Evolutionary conservation across 2,113 vertebrate species (phyloP), one percentile per base, ranked within the genome.

Genomic region (Hoplias malabaricus): DNA sequence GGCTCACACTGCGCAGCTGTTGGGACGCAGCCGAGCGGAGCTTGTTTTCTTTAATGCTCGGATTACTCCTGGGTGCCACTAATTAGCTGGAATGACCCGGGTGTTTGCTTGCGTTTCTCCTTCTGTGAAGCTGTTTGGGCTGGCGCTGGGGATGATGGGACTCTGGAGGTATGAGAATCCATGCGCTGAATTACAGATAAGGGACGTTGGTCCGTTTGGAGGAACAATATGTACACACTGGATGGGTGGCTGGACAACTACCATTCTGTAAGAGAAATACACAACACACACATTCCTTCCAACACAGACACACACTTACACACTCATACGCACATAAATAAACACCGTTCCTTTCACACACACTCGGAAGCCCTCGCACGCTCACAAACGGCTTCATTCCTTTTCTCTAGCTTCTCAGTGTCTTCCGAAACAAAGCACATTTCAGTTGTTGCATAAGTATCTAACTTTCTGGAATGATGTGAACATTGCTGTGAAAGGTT

Each of bases 101-200:
- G 11, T 29, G 33, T 63, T 63, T 63, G 59, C 59, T 63, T 63
- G 59, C 31, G n/a, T 63, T 63, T 33, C 31, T 34, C 3, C 59
- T 21, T 36, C 16, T 36, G 59, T 63, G 59, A 63, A 63, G 21
- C 59, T 63, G 59, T 63, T 63, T 63, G 59, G 59, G 59, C 59
- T 63, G 31, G 57, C 34, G 19, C 31, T 9, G 34, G 16, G 9
- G 59, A 63, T 13, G 59, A 63, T 36, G 1, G 59, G 48, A 8
- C 48, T 53, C n/a, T 7, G 11, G 48, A 23, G 48, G 33, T 63
- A 36, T 36, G 31, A 11, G 27, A 31, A 9, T 2, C 19, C 16
- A 31, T 34, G 16, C 29, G 57, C 48, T 9, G 48, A 53, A 23
- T 23, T 33, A 10, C 29, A 62, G 57, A 62, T 62, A 33, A 62